These are phyloP conservation scores for Caerostris extrusa DNA, from an alignment of 1,140 invertebrate genomes.

Conservation along the genomic window DNA sequence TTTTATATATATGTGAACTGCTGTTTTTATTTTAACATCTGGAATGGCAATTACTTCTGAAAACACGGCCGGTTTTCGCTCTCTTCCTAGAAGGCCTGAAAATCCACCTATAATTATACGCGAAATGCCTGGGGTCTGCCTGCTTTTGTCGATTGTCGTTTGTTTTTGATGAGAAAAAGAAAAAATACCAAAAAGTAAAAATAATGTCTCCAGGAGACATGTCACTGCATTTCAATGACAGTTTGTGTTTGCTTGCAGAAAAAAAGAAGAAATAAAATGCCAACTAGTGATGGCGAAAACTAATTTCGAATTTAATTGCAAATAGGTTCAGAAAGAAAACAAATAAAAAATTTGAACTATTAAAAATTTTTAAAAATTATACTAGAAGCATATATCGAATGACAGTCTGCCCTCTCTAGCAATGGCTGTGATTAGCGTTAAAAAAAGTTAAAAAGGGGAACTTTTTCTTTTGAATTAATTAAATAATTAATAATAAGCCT, in stretches of 20 bases:
- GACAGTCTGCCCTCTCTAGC: no score
- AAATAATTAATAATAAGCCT: no score
- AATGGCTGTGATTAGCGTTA: no score
- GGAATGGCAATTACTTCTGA: slow-evolving; percentile 53
- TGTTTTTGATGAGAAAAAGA: neutral
- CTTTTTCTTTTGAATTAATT: no score
- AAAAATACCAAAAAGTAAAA: neutral
- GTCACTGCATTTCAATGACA: slow-evolving; percentile 18
- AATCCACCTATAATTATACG: slow-evolving; percentile 41
- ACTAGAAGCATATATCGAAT: no score
- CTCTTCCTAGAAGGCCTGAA: slow-evolving; percentile 37
- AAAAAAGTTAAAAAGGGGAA: no score
- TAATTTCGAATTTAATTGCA: neutral
- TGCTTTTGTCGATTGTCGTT: neutral
- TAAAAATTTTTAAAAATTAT: no score
- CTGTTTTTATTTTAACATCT: slow-evolving; percentile 60
- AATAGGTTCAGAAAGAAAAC: neutral
- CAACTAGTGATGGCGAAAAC: neutral
- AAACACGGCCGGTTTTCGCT: neutral
- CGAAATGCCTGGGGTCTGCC: slow-evolving; percentile 14
- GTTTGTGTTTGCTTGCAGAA: neutral
- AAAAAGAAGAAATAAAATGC: neutral
- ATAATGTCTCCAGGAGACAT: neutral
- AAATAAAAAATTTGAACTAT: no score
- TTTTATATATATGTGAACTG: slow-evolving; percentile 17